Conservation (phyloP, 1,140 invertebrate species). For the Notospermus geniculatus region DNA sequence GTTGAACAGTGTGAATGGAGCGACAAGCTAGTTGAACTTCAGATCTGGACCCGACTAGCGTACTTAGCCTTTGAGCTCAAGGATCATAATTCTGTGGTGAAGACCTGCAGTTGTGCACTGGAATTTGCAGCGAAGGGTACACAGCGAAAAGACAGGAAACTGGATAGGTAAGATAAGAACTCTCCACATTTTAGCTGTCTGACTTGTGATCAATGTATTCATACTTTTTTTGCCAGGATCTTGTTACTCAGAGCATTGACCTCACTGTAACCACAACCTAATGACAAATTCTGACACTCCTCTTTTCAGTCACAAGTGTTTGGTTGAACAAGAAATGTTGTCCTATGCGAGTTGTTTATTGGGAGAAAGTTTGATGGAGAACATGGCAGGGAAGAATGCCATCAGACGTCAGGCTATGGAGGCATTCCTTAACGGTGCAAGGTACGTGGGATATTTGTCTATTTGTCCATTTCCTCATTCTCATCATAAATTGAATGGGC, state of each 20-base stretch:
- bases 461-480: no score
- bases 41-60: slow-evolving; percentile 49
- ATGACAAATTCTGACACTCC: no score
- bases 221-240: no score
- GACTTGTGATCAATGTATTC: no score
- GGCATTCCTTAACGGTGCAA: slow-evolving; percentile 45
- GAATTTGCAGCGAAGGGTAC: slow-evolving; percentile 38
- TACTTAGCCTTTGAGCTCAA: slow-evolving; percentile 37
- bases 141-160: slow-evolving; percentile 37
- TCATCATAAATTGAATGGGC: no score
- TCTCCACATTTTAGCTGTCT: no score
- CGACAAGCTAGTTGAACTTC: slow-evolving; percentile 53
- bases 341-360: slow-evolving; percentile 42
- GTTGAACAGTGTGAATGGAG: slow-evolving; percentile 46
- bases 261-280: no score
- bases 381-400: slow-evolving; percentile 50
- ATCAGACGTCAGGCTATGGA: slow-evolving; percentile 43
- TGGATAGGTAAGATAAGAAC: slow-evolving; percentile 44
- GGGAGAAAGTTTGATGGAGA: slow-evolving; percentile 50
- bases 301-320: slow-evolving; percentile 41
- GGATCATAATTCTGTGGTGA: slow-evolving; percentile 38
- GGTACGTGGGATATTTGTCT: no score
- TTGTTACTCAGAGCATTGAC: no score
- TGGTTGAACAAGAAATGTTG: slow-evolving; percentile 50
- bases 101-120: slow-evolving; percentile 43